Evolutionary conservation across 2,888 invertebrate species (phyloP), one percentile per base, ranked within the genome.

Genomic region (Andrena flavipes): DNA sequence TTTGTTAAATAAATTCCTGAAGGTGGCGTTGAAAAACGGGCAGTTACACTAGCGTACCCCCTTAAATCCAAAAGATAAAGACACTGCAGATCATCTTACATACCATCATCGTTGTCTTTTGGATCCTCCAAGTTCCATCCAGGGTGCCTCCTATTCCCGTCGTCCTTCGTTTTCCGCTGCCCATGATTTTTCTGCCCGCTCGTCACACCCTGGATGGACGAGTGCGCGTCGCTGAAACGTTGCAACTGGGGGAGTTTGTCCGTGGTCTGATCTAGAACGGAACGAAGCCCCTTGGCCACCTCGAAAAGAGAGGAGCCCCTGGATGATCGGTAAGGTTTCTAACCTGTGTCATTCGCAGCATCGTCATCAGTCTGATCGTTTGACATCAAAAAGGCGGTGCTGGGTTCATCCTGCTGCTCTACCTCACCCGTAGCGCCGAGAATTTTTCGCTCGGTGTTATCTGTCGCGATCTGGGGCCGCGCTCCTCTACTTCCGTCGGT

Each of bases 341-440:
- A 91, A 93, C 92, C 92, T 91, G 85, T 85, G 54, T 80, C 83
- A 64, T 82, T 85, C 68, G 87, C 68, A 51, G 59, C 26, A 74
- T 65, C 76, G 65, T 77, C 84, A 80, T 76, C 74, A 33, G 63
- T 83, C 82, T 86, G 89, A 79, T 84, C 84, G 87, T 83, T 85
- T 83, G 92, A 93, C 93, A 93, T 93, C 88, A 91, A 93, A 86
- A 73, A 35, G 67, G 64, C 59, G 48, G 67, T 69, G 30, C 64
- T 67, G 30, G 76, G 79, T 76, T 63, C 86, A 84, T 86, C 75
- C 35, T 86, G 76, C 67, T 48, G 68, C 67, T 51, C 56, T 60
- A 51, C 72, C 62, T 7, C 48, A 68, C 69, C 48, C 68, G n/a
- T 10, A n/a, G 23, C 7, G 69, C 72, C 33, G 63, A 63, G 63